Base-by-base conservation (phyloP, 2,113 vertebrate genomes). In the Brachyhypopomus gauderio region DNA sequence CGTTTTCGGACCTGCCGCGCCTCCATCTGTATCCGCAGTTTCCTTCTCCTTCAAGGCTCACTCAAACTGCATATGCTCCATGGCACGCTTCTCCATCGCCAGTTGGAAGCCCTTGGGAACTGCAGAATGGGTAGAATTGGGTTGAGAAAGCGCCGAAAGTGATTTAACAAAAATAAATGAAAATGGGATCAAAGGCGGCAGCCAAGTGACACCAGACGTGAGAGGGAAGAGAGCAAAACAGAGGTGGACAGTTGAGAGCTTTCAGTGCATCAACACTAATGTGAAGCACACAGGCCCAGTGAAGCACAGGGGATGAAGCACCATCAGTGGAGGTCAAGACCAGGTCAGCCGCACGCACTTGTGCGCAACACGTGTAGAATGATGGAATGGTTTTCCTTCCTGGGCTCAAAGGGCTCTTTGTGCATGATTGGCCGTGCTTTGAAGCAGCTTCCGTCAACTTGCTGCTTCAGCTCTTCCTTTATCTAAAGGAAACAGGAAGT, bases 321-420 rank as follows among this genome's bases (percentile, higher is more conserved):
- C 56, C 41, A 71, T 22, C 4, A 72, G 38, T 19, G 8, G 64
- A 27, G 2, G 17, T 6, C 17, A 58, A 4, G 30, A 36, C 30
- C 38, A 45, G 5, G 20, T 41, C 56, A 52, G 56, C 34, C 9
- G 59, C n/a, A 36, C 22, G 2, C 11, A 11, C 30, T 16, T 34
- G 45, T 66, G 27, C 73, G 34, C 3, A 11, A 17, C 34, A 70
- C 12, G 66, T 2, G n/a, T 17, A n/a, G 96, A 84, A 92, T 59
- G 1, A 87, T 0, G 2, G 86, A 1, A 22, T 91, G 94, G 27
- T 87, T 89, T 25, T 96, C 96, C 85, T 94, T 97, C 84, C 93
- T 97, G 17, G 96, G 97, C 66, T 95, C 80, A 87, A 98, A 99
- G 12, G 98, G 96, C 67, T 98, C 96, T 85, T 97, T 96, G 25